Percentiles rank a stretch among this genome's conserved stretches.
phyloP scores from a whole-genome alignment of 2,888 invertebrate species.

The Linhomoeus sp. region DNA sequence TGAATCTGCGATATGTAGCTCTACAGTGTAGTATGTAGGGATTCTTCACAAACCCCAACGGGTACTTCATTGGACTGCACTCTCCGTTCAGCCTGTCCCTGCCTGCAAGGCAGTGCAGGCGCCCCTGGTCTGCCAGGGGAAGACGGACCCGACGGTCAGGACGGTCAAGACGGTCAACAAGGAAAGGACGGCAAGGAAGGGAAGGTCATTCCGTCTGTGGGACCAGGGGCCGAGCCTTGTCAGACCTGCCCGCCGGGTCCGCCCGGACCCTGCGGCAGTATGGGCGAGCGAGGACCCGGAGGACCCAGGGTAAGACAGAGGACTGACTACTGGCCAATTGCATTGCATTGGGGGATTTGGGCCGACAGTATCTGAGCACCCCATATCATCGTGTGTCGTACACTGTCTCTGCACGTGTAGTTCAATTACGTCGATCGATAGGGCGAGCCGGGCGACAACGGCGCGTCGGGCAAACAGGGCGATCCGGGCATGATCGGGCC shows the following conservation, averaged over 20 bases:
- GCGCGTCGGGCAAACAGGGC: background rate
- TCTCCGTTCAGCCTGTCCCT: background rate
- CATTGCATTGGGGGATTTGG: no score
- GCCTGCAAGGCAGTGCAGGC: background rate
- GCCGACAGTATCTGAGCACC: no score
- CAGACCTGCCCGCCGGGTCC: slow-evolving; percentile 24
- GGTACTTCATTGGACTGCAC: background rate
- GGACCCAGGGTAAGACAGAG: no score
- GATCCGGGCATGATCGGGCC: slow-evolving; percentile 8
- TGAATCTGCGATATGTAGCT: background rate
- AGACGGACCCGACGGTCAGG: slow-evolving; percentile 4
- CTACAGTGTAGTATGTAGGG: background rate
- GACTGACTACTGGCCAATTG: no score
- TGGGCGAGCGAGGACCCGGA: background rate
- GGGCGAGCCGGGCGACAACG: no score
- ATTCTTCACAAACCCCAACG: background rate
- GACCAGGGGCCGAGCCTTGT: slow-evolving; percentile 16
- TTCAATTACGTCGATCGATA: no score
- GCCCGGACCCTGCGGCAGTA: slow-evolving; percentile 15
- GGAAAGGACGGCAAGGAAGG: slow-evolving; percentile 12
- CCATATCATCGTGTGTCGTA: no score
- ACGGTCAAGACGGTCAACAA: background rate
- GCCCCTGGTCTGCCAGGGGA: slow-evolving; percentile 11
- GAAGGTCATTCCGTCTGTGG: slow-evolving; percentile 7
- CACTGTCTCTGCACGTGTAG: no score